Percentiles rank a stretch among this genome's conserved stretches.
Evolutionary conservation across 2,888 invertebrate genomes (phyloP).

Genomic region (Drosophila leonis): DNA sequence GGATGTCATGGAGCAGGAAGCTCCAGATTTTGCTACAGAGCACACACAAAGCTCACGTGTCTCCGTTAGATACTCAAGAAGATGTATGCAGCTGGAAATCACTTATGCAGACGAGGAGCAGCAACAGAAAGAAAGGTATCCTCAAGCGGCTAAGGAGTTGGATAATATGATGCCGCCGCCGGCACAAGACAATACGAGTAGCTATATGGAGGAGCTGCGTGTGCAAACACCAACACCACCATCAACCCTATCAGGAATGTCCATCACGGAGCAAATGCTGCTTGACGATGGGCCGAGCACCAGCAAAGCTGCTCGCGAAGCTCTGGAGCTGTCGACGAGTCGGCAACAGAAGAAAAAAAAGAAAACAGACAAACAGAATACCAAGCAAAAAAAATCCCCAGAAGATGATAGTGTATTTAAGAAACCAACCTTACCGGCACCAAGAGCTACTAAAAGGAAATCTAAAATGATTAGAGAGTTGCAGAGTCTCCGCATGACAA

Average conservation of each 20-base stretch:
- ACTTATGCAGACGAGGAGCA: neutral
- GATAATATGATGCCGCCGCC: neutral
- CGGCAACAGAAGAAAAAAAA: neutral
- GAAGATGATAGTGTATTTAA: conserved; percentile 48
- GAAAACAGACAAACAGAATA: neutral
- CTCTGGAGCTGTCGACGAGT: neutral
- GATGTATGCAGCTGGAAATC: neutral
- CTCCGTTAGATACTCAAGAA: neutral
- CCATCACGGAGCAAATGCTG: neutral
- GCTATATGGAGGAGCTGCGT: conserved; percentile 29
- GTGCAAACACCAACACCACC: conserved; percentile 9
- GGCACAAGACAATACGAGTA: neutral
- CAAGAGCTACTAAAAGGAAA: neutral
- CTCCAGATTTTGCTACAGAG: neutral
- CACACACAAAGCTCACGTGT: neutral
- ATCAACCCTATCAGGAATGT: neutral
- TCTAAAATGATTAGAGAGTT: neutral
- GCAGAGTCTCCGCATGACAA: neutral
- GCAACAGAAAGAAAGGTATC: neutral
- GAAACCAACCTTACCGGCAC: conserved; percentile 46
- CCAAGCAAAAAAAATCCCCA: neutral
- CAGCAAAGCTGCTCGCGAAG: conserved; percentile 32
- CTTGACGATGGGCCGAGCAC: conserved; percentile 36
- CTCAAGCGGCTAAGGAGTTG: neutral
- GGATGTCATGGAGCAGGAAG: neutral